Conservation (phyloP, 2,113 vertebrate species). For the Neodon shergylaensis region DNA sequence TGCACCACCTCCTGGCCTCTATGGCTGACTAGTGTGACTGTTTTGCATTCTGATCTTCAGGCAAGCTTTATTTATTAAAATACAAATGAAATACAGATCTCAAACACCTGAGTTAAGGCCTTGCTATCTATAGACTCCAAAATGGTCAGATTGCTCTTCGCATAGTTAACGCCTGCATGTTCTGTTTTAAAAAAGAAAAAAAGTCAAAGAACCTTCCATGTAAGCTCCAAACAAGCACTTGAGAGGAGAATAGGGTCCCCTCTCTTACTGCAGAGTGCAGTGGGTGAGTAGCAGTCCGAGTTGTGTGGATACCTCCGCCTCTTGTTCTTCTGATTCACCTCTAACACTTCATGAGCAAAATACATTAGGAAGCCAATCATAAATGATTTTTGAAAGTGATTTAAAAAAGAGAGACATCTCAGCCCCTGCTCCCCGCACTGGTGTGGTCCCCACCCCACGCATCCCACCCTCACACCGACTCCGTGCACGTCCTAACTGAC, state of each 20-base stretch:
- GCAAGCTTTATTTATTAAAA: too few relatives aligned
- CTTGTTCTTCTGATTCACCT: neutral
- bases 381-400: neutral
- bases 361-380: neutral
- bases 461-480: neutral
- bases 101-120: neutral
- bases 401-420: neutral
- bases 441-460: neutral
- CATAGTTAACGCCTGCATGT: neutral
- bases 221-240: neutral
- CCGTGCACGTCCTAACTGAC: neutral
- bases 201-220: neutral
- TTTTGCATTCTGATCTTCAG: too few relatives aligned
- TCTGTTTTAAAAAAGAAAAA: neutral
- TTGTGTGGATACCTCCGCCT: neutral
- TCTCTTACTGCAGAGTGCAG: neutral
- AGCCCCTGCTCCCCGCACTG: neutral
- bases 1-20: too few relatives aligned
- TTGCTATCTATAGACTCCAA: neutral
- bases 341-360: neutral
- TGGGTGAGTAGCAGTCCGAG: neutral
- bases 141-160: neutral
- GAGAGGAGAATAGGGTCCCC: neutral
- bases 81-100: neutral
- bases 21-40: too few relatives aligned